Base-by-base conservation (phyloP, 2,888 invertebrate genomes). In the Cryptus armator region DNA sequence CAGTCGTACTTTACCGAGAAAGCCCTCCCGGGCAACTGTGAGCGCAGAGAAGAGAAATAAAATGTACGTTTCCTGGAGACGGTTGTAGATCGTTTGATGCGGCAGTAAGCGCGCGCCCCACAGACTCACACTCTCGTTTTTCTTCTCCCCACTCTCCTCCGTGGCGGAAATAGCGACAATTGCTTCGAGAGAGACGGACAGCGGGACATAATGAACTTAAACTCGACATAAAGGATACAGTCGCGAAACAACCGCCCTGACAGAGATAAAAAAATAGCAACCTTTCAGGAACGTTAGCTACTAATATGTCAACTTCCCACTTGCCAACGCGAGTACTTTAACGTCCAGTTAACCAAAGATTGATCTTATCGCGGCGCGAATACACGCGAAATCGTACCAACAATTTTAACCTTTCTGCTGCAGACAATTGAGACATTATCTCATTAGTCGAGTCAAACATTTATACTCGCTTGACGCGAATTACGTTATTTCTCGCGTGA, bases 91-190 rank as follows among this genome's bases (percentile, higher is more conserved):
- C 70, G 74, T 79, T 84, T 70, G 68, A 78, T 78, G 81, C 67
- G 32, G 72, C 53, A 71, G 76, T 80, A 72, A 53, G 53, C 43
- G 71, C 56, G 14, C 14, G n/a, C 43, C 67, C 44, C 51, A 46
- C 75, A 71, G 67, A n/a, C 78, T 76, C 44, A 64, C 14, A 29
- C 43, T 43, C 32, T 66, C 68, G 71, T 72, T 51, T 76, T 68
- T 79, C 68, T 77, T 24, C 24, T 24, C 24, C 24, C 24, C 24
- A 1, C 71, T 59, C 70, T 72, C 66, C 77, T 53, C 64, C 51
- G 62, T 53, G 76, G 79, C 78, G 82, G 44, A 79, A 85, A 83
- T 85, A 83, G 77, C 77, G 78, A 82, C 84, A 86, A 86, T 86
- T 82, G 67, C 76, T 71, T 68, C 44, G 62, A 66, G 66, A 83